Percentiles rank a stretch among this genome's conserved stretches.
These are phyloP conservation scores for Oasisia sp. DNA, from an alignment of 2,888 invertebrate species.

Conservation along the genomic window DNA sequence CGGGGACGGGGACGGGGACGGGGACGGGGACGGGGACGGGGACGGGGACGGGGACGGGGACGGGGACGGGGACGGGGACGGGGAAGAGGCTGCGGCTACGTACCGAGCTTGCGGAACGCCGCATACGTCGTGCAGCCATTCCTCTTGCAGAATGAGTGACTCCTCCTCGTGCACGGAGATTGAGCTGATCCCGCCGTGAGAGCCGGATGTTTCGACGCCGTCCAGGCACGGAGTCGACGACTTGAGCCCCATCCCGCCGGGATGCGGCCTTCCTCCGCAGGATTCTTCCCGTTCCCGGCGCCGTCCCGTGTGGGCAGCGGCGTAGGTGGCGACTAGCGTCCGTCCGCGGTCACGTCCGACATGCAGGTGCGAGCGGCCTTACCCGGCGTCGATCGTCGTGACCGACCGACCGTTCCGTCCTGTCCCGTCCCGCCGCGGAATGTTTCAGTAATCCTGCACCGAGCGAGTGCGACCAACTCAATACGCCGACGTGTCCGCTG, in stretches of 20 bases:
- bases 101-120: constrained; percentile 37
- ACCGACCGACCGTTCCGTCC: neutral
- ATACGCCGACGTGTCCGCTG: neutral
- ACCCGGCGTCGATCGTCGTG: neutral
- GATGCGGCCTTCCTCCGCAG: neutral
- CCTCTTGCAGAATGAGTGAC: constrained; percentile 36
- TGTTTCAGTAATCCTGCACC: neutral
- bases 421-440: neutral
- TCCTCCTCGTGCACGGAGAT: constrained; percentile 23
- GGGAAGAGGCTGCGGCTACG: constrained; percentile 9
- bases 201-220: neutral
- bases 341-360: neutral
- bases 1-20: too few relatives aligned
- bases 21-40: too few relatives aligned
- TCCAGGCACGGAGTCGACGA: constrained; percentile 19
- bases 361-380: neutral
- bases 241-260: constrained; percentile 17
- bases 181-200: neutral
- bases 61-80: neutral
- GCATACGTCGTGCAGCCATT: constrained; percentile 38
- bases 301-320: neutral
- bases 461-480: neutral
- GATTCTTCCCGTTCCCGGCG: neutral
- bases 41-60: too few relatives aligned
- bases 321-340: neutral